phyloP scores from a whole-genome alignment of 2,888 invertebrate species.

The Hypomecis atomaria region DNA sequence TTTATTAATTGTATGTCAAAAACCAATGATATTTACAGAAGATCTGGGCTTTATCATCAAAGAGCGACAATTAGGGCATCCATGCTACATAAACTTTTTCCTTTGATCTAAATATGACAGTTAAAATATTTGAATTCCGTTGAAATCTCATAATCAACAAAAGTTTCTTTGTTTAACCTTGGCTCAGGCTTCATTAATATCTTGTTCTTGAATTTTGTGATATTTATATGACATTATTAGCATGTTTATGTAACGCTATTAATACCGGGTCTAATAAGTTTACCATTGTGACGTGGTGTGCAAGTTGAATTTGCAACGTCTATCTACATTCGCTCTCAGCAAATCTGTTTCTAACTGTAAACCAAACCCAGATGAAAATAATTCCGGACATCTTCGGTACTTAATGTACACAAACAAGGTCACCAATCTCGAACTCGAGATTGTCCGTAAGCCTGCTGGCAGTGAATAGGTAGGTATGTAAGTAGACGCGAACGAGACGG shows the following conservation, averaged over 20 bases:
- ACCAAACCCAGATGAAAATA: constrained; percentile 36
- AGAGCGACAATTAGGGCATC: no score
- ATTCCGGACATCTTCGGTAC: constrained; percentile 42
- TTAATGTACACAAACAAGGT: constrained; percentile 52
- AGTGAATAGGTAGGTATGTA: constrained; percentile 53
- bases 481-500: constrained; percentile 67
- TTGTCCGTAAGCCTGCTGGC: constrained; percentile 55
- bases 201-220: background rate
- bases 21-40: no score
- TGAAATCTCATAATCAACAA: no score
- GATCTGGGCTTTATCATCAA: no score
- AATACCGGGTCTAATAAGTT: constrained; percentile 47
- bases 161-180: no score
- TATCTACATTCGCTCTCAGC: constrained; percentile 2
- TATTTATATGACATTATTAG: constrained; percentile 2
- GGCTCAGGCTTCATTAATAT: background rate
- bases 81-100: no score
- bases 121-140: no score
- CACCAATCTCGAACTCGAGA: constrained; percentile 49
- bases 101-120: no score
- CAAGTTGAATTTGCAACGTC: constrained; percentile 24
- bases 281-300: background rate
- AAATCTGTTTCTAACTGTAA: constrained; percentile 20
- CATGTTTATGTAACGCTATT: constrained; percentile 36
- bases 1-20: no score